Percentiles rank a stretch among this genome's conserved stretches.
Evolutionary conservation across 2,797 vertebrate species (phyloP).

Genomic region (Falco rusticolus): DNA sequence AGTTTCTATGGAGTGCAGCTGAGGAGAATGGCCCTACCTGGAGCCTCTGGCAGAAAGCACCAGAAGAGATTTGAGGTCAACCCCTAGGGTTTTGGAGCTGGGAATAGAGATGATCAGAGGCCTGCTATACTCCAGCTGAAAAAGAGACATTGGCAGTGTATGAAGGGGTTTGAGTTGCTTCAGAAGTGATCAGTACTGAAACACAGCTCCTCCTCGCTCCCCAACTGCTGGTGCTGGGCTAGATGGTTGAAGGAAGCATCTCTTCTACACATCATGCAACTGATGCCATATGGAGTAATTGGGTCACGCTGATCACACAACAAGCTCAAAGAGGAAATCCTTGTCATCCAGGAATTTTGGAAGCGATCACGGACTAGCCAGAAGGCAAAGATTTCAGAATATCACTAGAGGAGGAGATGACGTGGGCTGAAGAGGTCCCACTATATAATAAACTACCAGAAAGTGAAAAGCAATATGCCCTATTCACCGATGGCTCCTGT

Average conservation of each 20-base stretch:
- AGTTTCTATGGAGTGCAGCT: neutral
- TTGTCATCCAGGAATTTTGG: neutral
- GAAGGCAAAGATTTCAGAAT: too few relatives aligned
- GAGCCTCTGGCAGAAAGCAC: neutral
- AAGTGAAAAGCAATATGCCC: too few relatives aligned
- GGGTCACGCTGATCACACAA: neutral
- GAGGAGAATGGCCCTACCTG: neutral
- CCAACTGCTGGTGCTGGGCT: neutral
- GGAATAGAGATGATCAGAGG: neutral
- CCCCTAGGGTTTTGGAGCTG: neutral
- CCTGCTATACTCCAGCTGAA: neutral
- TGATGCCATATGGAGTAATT: too few relatives aligned
- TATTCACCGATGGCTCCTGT: too few relatives aligned
- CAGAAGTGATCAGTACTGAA: neutral
- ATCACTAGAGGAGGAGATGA: too few relatives aligned
- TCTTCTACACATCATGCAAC: neutral
- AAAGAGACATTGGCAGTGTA: neutral
- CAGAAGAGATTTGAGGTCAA: too few relatives aligned
- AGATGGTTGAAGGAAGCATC: fast-evolving
- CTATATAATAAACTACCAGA: too few relatives aligned
- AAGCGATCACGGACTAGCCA: neutral
- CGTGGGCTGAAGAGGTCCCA: too few relatives aligned
- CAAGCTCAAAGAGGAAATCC: neutral
- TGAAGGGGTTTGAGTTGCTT: neutral
- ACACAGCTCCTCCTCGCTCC: neutral